Base-by-base conservation (phyloP, 2,888 invertebrate genomes). In the Apamea monoglypha region DNA sequence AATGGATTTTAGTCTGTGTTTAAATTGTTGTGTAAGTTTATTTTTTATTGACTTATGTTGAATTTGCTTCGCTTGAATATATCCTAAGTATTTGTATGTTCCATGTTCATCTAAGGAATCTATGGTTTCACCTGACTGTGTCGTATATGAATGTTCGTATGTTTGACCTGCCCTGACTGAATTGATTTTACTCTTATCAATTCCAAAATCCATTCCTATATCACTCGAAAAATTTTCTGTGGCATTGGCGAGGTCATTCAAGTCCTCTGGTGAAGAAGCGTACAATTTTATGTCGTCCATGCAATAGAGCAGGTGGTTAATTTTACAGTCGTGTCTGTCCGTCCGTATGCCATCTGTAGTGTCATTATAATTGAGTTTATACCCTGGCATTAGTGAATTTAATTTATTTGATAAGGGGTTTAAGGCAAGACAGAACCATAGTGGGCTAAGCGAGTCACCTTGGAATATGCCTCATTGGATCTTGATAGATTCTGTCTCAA, bases 231-330 rank as follows among this genome's bases (percentile, higher is more conserved):
- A 44, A 18, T 50, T n/a, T n/a, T n/a, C 50, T 18, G 50, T 50
- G 16, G 16, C 50, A 50, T 50, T 50, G 16, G 50, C 50, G 18
- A 50, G 50, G 16, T 50, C 50, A 59, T 59, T 59, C n/a, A 59
- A 59, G 59, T n/a, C 59, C 14, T n/a, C n/a, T 59, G n/a, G 14
- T 59, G 59, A n/a, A n/a, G n/a, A n/a, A 59, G 14, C n/a, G 59
- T 59, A 59, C 59, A 59, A 50, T 59, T 59, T 59, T 59, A 59
- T 59, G n/a, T 59, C 59, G n/a, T 59, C n/a, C n/a, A 25, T 59
- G 6, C n/a, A n/a, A n/a, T 59, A n/a, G n/a, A 59, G n/a, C 6
- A 59, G 14, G n/a, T 59, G 59, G n/a, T 59, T 59, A 59, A 59
- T 59, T 59, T n/a, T 59, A 59, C n/a, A 59, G n/a, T 59, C 14